Evolutionary conservation across 1,140 invertebrate genomes (phyloP), one percentile per base, ranked within the genome.

Genomic region (Elymnias hypermnestra): DNA sequence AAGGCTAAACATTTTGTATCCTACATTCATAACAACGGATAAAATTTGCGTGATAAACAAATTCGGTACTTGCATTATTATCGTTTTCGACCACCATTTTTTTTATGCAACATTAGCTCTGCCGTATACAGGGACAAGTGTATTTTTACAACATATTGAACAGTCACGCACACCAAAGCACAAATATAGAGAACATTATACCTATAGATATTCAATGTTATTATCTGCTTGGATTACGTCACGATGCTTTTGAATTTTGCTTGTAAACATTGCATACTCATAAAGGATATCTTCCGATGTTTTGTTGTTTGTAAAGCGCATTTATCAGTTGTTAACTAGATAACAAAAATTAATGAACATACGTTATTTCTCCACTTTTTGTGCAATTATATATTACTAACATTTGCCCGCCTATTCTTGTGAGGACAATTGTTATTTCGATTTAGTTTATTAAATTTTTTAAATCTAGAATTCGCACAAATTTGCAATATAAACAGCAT

Each of bases 1-100:
- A 85, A 83, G 82, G 78, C 74, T 78, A 67, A 62, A 58, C 47
- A 47, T 69, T 79, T 68, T 41, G 68, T 75, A 72, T 67, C 55
- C 54, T 75, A 58, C 50, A 48, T 48, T 61, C 60, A 58, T 63
- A 71, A 77, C 75, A 78, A 67, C 69, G 58, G 66, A 70, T 72
- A 68, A 69, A 63, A 61, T 68, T 64, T 62, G 50, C 54, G 52
- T 50, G 53, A 55, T 50, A 55, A 50, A 53, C 38, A 17, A 42
- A 23, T 31, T 45, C 2, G 14, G 29, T 12, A 1, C 12, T 4
- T 15, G 2, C 12, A 15, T 8, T 13, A 15, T 5, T 33, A 13
- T 15, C 4, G 14, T 13, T 4, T 29, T 1, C 12, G n/a, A 8
- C 5, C 6, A 36, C 4, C 2, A 15, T 1, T n/a, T 17, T 7